These are phyloP conservation scores for Ispidina lecontei DNA, from an alignment of 2,797 vertebrate genomes.

Conservation along the genomic window DNA sequence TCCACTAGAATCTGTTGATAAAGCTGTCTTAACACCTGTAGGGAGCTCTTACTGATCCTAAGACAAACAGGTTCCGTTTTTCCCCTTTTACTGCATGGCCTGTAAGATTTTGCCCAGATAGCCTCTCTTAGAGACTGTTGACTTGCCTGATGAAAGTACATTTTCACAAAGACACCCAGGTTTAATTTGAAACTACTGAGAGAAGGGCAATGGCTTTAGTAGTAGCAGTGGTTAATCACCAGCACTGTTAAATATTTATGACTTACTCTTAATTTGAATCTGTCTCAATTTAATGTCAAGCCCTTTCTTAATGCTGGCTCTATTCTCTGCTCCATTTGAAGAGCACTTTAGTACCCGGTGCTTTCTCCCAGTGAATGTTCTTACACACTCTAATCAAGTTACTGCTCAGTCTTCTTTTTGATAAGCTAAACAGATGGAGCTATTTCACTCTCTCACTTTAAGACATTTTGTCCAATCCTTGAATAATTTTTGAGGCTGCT, in stretches of 20 bases:
- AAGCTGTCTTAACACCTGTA: neutral
- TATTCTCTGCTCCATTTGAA: neutral
- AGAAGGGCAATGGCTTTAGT: neutral
- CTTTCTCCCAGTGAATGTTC: neutral
- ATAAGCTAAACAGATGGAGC: neutral
- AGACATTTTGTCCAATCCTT: neutral
- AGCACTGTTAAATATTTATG: conserved; percentile 2
- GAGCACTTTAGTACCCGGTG: neutral
- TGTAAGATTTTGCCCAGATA: neutral
- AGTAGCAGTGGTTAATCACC: neutral
- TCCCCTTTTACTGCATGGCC: neutral
- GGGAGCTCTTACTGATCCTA: neutral
- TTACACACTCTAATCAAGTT: neutral
- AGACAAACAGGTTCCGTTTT: neutral
- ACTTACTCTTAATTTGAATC: neutral
- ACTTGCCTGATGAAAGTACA: neutral
- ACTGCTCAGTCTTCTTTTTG: neutral
- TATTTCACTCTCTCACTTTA: neutral
- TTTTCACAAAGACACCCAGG: neutral
- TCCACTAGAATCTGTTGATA: neutral
- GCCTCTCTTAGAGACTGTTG: neutral
- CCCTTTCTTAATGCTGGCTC: neutral
- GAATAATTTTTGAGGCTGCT: neutral
- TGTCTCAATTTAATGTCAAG: neutral
- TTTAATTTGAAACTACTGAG: neutral